phyloP scores from a whole-genome alignment of 2,888 invertebrate genomes.

The Encarsia formosa region DNA sequence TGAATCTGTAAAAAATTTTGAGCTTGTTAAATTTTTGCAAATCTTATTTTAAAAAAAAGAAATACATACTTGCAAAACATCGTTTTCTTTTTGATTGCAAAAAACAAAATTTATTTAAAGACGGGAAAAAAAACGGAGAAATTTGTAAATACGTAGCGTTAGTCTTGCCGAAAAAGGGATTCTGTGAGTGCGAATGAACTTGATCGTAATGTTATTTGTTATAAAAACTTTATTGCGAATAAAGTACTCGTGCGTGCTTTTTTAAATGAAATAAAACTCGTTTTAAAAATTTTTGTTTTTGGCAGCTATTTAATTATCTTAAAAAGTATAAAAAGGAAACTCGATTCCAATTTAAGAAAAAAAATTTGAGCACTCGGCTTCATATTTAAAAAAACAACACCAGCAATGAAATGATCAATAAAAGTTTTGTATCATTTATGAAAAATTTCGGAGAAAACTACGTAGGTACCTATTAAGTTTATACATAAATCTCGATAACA shows the following conservation, averaged over 20 bases:
- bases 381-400: slow-evolving; percentile 25
- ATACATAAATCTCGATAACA: slow-evolving; percentile 25
- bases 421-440: no score
- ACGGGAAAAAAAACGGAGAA: slow-evolving; percentile 25
- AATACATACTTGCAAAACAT: no score
- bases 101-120: slow-evolving; percentile 28
- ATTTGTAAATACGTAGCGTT: slow-evolving; percentile 35
- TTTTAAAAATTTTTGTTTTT: slow-evolving; percentile 20
- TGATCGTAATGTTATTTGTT: slow-evolving; percentile 26
- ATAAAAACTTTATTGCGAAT: slow-evolving; percentile 19
- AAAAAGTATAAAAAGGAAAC: slow-evolving; percentile 32
- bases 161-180: slow-evolving; percentile 33
- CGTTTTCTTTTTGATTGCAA: no score
- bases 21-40: no score
- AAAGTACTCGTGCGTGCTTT: slow-evolving; percentile 10
- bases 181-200: slow-evolving; percentile 29
- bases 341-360: no score
- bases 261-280: slow-evolving; percentile 8
- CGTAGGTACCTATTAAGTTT: slow-evolving; percentile 40
- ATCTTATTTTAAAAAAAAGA: no score
- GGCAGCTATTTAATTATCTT: slow-evolving; percentile 46
- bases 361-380: slow-evolving; percentile 25
- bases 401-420: slow-evolving; percentile 28
- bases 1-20: no score
- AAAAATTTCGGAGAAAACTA: no score